These are phyloP conservation scores for Ptilorrhoa leucosticta DNA, from an alignment of 2,113 vertebrate genomes.

Conservation along the genomic window DNA sequence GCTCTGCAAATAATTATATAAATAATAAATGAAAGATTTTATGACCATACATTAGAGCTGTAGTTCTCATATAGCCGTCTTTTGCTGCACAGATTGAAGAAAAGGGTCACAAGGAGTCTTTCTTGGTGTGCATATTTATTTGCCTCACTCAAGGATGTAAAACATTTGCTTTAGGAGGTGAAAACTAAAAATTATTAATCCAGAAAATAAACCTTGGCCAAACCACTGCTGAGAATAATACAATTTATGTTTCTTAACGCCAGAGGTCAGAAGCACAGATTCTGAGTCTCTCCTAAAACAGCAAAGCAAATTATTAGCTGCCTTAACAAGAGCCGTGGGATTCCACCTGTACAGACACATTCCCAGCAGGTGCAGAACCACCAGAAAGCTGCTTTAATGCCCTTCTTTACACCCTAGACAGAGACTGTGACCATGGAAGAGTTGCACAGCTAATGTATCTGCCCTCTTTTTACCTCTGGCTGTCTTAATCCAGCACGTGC, in stretches of 20 bases:
- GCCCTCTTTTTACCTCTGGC: background rate
- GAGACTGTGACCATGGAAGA: background rate
- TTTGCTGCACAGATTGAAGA: background rate
- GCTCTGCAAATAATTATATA: slow-evolving; percentile 48
- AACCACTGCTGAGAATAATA: background rate
- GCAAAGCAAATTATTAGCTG: background rate
- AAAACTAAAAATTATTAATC: background rate
- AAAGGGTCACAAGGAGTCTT: background rate
- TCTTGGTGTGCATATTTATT: background rate
- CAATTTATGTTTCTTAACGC: background rate
- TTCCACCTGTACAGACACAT: background rate
- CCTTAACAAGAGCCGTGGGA: background rate
- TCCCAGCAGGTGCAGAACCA: background rate
- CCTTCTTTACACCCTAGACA: background rate
- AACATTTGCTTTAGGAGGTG: background rate
- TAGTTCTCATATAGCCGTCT: background rate
- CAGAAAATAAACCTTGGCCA: background rate
- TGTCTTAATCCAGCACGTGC: background rate
- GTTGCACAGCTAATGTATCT: background rate
- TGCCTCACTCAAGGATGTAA: background rate
- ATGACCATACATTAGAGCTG: background rate
- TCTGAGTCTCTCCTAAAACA: background rate
- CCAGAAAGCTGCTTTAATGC: background rate
- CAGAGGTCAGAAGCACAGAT: background rate
- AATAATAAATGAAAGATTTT: slow-evolving; percentile 46